These are phyloP conservation scores for Xenotilapia caudafasciata DNA, from an alignment of 2,113 vertebrate genomes.

Conservation along the genomic window DNA sequence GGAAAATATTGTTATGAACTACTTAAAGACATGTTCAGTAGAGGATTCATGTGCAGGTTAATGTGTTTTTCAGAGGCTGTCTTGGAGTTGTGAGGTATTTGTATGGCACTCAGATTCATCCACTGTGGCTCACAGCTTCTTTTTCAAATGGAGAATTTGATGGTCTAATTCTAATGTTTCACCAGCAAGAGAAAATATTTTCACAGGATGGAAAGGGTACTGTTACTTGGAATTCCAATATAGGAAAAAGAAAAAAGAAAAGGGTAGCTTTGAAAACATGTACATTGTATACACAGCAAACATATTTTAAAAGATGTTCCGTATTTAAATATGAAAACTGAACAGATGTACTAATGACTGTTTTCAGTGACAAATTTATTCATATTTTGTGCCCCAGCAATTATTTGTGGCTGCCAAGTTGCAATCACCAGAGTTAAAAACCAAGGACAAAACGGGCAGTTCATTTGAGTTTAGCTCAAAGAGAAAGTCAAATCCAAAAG, in stretches of 20 bases:
- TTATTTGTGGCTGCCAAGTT: background rate
- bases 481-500: background rate
- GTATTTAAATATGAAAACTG: background rate
- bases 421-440: background rate
- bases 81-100: background rate
- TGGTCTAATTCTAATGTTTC: slow-evolving; percentile 64
- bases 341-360: background rate
- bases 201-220: slow-evolving; percentile 4
- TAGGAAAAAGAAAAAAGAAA: background rate
- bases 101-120: background rate
- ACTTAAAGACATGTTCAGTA: background rate
- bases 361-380: background rate
- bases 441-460: background rate
- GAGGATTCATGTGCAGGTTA: background rate
- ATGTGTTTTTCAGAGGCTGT: background rate
- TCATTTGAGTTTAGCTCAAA: background rate
- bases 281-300: background rate
- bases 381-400: background rate
- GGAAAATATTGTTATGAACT: background rate
- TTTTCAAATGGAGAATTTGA: slow-evolving; percentile 36
- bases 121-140: background rate
- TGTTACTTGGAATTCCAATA: background rate
- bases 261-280: background rate
- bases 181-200: slow-evolving; percentile 49
- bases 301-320: background rate